These are phyloP conservation scores for Otolemur garnettii DNA, from an alignment of 2,113 vertebrate species.

Conservation along the genomic window DNA sequence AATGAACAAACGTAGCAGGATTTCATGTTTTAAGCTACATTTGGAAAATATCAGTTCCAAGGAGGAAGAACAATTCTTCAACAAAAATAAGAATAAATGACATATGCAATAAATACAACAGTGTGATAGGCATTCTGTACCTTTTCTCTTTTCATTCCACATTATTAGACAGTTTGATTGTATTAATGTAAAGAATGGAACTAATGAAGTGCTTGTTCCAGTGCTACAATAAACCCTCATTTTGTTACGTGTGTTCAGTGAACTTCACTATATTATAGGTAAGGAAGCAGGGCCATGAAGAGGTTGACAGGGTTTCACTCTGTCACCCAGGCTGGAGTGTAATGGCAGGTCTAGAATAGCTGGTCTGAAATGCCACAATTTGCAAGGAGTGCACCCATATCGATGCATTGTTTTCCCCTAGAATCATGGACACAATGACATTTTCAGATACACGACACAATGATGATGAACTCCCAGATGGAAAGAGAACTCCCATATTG, in stretches of 20 bases:
- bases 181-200: neutral
- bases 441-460: neutral
- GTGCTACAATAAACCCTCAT: neutral
- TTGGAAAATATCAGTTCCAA: constrained; percentile 10
- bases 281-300: neutral
- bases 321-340: no score
- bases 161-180: neutral
- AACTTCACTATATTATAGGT: neutral
- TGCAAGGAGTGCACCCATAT: neutral
- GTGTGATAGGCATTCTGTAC: neutral
- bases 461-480: neutral
- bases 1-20: constrained; percentile 43
- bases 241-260: neutral
- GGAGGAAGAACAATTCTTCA: neutral
- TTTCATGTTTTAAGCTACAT: constrained; percentile 28
- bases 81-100: neutral
- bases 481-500: neutral
- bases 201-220: neutral
- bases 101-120: neutral
- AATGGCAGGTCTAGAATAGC: neutral
- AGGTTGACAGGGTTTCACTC: no score
- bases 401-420: neutral
- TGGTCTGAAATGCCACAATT: neutral
- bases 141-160: neutral
- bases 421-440: neutral